Evolutionary conservation across 2,888 invertebrate genomes (phyloP).

Genomic region (Sussaba pulchella): DNA sequence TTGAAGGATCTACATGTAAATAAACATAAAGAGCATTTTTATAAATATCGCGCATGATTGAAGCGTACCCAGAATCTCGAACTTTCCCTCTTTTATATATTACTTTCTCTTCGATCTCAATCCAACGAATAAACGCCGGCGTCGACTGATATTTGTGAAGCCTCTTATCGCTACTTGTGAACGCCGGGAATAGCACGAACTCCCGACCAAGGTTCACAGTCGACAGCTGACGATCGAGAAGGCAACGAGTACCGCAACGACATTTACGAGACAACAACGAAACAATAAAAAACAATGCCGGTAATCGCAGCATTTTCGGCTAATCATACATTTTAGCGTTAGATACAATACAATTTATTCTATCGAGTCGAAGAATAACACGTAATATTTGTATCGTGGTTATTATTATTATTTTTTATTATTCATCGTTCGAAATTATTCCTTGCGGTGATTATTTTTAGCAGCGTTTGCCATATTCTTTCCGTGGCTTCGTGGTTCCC

Average conservation of each 20-base stretch:
- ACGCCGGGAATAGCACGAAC: constrained; percentile 43
- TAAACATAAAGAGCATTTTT: constrained; percentile 82
- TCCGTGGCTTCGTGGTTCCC: constrained; percentile 89
- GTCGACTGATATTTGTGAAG: constrained; percentile 13
- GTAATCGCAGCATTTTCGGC: constrained; percentile 31
- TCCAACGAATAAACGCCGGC: constrained; percentile 8
- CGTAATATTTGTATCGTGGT: not conserved
- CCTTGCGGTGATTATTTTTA: constrained; percentile 43
- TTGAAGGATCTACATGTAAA: constrained; percentile 82
- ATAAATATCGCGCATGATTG: constrained; percentile 72
- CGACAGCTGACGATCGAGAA: constrained; percentile 51
- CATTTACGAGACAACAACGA: not conserved
- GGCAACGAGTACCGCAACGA: constrained; percentile 20
- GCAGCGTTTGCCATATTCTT: constrained; percentile 80
- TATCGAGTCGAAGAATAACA: not conserved
- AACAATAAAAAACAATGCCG: constrained; percentile 44
- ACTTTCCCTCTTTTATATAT: constrained; percentile 7
- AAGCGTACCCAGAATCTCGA: not conserved
- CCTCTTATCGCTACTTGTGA: constrained; percentile 49
- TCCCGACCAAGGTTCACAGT: constrained; percentile 12
- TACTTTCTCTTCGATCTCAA: not conserved
- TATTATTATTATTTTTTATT: constrained; percentile 25
- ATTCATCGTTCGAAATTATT: constrained; percentile 1
- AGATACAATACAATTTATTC: not conserved
- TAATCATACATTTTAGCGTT: not conserved